phyloP scores from a whole-genome alignment of 92 coral and sea anemone genomes.

The Nematostella vectensis region DNA sequence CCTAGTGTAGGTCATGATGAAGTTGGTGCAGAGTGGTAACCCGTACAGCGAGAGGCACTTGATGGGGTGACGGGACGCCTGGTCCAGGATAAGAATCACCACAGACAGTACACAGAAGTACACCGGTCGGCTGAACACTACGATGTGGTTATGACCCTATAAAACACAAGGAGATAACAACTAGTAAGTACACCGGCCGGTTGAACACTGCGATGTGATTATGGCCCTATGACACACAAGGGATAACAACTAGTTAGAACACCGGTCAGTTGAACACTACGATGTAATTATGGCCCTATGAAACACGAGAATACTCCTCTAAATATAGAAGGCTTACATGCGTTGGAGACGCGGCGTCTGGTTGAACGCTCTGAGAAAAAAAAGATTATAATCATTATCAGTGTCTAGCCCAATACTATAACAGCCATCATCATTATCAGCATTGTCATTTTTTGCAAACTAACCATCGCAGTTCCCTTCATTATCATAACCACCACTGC shows the following conservation, averaged over 20 bases:
- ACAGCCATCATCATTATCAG: no score
- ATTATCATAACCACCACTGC: no score
- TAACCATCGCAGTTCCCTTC: no score
- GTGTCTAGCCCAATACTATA: no score
- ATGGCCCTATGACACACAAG: constrained; percentile 60
- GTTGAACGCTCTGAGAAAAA: constrained; percentile 86
- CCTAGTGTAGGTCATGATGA: constrained; percentile 56
- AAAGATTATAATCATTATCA: no score
- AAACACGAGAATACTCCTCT: not conserved
- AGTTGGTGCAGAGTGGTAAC: constrained; percentile 60
- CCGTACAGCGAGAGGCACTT: constrained; percentile 56
- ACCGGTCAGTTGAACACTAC: constrained; percentile 93
- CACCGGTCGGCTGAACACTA: constrained; percentile 92
- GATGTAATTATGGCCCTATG: constrained; percentile 92
- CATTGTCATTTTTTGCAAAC: no score
- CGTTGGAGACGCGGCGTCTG: constrained; percentile 98
- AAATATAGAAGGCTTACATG: constrained; percentile 77
- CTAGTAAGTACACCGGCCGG: constrained; percentile 87
- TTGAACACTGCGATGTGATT: constrained; percentile 90
- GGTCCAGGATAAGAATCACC: constrained; percentile 60
- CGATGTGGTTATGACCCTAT: constrained; percentile 95
- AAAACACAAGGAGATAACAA: constrained; percentile 1
- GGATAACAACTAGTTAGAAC: no score
- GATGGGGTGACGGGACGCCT: constrained; percentile 29
- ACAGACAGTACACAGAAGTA: constrained; percentile 75